phyloP scores from a whole-genome alignment of 2,797 vertebrate species.

The Neomorphus geoffroyi region DNA sequence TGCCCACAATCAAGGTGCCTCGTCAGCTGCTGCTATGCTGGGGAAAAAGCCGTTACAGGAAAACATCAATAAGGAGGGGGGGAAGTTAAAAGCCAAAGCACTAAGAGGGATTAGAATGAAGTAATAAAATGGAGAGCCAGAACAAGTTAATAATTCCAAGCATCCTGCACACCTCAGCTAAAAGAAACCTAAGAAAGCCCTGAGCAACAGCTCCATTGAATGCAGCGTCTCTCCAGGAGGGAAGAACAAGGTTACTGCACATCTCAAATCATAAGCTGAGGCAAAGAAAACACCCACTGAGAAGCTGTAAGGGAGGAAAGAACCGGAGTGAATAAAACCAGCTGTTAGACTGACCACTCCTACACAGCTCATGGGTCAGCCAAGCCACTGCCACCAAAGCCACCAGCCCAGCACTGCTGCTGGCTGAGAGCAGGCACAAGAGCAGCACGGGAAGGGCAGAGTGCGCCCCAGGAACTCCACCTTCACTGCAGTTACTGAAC shows the following conservation, averaged over 20 bases:
- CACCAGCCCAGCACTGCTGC: not conserved
- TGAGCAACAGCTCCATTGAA: not conserved
- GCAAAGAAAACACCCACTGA: not conserved
- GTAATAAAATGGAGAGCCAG: not conserved
- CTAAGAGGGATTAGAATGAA: not conserved
- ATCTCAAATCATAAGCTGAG: not conserved
- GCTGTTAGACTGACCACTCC: not conserved
- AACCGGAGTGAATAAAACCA: not conserved
- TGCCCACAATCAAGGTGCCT: not conserved
- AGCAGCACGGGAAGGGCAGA: not conserved
- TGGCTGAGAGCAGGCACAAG: accelerated
- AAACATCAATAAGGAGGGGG: not conserved
- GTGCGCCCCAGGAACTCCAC: not conserved
- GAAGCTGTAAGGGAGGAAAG: not conserved
- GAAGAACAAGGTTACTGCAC: not conserved
- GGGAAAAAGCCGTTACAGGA: not conserved
- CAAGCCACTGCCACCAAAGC: not conserved
- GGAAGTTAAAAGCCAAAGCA: not conserved
- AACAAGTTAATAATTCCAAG: not conserved
- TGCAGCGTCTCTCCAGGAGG: not conserved
- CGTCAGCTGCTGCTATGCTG: not conserved
- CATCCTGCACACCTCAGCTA: not conserved
- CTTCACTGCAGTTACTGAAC: not conserved
- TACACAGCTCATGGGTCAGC: not conserved
- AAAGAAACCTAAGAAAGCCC: not conserved